Percentiles rank a stretch among this genome's conserved stretches.
These are phyloP conservation scores for Oedothorax gibbosus DNA, from an alignment of 1,140 invertebrate genomes.

Conservation along the genomic window DNA sequence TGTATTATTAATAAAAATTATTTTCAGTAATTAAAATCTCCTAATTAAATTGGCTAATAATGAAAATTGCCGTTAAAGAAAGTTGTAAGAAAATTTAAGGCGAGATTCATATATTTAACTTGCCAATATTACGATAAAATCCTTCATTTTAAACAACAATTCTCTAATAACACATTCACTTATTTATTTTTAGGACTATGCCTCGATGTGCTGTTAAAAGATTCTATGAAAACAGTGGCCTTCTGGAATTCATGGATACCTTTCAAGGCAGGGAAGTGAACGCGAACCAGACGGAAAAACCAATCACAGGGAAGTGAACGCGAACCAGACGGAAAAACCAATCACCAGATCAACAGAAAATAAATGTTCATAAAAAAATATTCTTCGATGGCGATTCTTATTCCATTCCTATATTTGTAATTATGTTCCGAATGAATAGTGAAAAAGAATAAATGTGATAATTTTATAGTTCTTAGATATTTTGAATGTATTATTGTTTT, in stretches of 20 bases:
- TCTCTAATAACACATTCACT: background rate
- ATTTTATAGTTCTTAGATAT: background rate
- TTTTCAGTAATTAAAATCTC: too few relatives aligned
- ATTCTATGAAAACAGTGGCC: conserved; percentile 14
- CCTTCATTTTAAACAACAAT: background rate
- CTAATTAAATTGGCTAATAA: too few relatives aligned
- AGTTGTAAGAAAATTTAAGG: too few relatives aligned
- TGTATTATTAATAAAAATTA: too few relatives aligned
- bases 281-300: background rate
- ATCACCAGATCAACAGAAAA: background rate
- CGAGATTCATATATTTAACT: too few relatives aligned
- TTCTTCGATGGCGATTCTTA: background rate
- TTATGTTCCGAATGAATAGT: background rate
- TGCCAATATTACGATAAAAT: too few relatives aligned
- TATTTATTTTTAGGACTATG: conserved; percentile 18
- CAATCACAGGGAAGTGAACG: background rate
- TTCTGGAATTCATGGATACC: conserved; percentile 16
- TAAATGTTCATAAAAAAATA: background rate
- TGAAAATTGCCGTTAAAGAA: too few relatives aligned
- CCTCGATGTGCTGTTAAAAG: background rate
- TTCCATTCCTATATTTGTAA: background rate
- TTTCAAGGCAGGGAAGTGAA: background rate
- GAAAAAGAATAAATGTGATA: background rate
- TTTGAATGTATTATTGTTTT: background rate
- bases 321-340: background rate